Conservation (phyloP, 2,113 vertebrate genomes). For the Corydoras maculifer region DNA sequence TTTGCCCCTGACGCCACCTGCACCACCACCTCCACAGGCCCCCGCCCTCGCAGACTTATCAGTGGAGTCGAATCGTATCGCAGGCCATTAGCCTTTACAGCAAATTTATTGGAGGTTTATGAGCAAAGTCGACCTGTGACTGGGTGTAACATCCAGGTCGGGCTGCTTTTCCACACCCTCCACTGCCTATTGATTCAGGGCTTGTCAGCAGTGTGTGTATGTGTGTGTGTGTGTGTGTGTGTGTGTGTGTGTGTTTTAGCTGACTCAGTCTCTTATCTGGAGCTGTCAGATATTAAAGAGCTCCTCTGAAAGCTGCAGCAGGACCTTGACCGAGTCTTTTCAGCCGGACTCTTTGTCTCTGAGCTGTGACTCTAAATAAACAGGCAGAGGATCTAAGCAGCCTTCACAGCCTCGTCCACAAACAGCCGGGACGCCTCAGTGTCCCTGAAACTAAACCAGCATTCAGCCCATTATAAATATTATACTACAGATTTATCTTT, state of each 20-base stretch:
- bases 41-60: too few species aligned
- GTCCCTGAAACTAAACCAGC: constrained; percentile 1
- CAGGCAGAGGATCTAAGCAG: neutral
- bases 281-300: constrained; percentile 26
- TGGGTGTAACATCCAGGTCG: neutral
- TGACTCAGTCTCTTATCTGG: constrained; percentile 34
- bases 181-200: constrained; percentile 7
- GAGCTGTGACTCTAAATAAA: neutral
- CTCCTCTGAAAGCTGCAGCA: constrained; percentile 17
- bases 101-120: too few species aligned
- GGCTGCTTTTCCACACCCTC: neutral
- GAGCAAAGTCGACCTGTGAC: too few species aligned
- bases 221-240: constrained; percentile 10
- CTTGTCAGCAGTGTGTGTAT: constrained; percentile 12
- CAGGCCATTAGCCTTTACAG: too few species aligned
- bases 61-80: too few species aligned
- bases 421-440: constrained; percentile 43
- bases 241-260: constrained; percentile 16
- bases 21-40: too few species aligned
- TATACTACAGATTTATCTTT: too few species aligned
- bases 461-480: neutral
- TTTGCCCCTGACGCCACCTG: too few species aligned
- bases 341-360: neutral
- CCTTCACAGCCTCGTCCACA: constrained; percentile 37
- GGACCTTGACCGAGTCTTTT: constrained; percentile 27